phyloP scores from a whole-genome alignment of 2,888 invertebrate species.

The Polymixis lichenea region DNA sequence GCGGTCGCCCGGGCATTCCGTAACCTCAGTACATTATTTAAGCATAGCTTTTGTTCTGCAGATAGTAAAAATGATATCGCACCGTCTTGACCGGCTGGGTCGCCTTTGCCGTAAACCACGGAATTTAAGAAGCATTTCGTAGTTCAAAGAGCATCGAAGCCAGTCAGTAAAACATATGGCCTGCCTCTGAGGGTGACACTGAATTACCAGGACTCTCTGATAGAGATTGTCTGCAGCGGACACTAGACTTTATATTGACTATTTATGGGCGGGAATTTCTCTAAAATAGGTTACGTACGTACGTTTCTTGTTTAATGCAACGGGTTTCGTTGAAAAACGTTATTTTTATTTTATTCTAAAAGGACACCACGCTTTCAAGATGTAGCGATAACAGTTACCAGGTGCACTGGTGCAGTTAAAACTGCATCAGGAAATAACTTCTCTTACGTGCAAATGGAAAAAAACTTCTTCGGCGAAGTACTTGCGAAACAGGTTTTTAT shows the following conservation, averaged over 20 bases:
- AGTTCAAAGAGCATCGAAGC: conserved; percentile 76
- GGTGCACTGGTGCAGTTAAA: conserved; percentile 25
- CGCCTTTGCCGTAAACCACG: conserved; percentile 72
- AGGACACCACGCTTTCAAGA: conserved; percentile 6
- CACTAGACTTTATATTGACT: conserved; percentile 73
- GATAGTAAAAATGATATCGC: conserved; percentile 71
- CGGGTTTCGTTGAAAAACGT: conserved; percentile 22
- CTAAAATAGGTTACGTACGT: conserved; percentile 51
- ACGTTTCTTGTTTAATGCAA: conserved; percentile 49
- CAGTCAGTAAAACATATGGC: conserved; percentile 78
- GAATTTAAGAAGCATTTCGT: conserved; percentile 74
- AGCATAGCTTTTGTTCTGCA: conserved; percentile 56
- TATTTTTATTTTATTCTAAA: conserved; percentile 21
- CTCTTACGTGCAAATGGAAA: conserved; percentile 11
- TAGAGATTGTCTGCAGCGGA: conserved; percentile 73
- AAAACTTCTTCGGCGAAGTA: background rate
- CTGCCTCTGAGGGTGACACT: conserved; percentile 74
- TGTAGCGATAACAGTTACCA: conserved; percentile 6
- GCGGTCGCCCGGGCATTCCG: conserved; percentile 8
- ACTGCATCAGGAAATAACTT: conserved; percentile 17
- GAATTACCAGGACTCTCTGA: conserved; percentile 77
- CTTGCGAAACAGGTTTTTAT: conserved; percentile 9
- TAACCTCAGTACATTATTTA: conserved; percentile 40
- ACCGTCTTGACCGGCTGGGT: conserved; percentile 73
- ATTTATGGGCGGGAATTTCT: conserved; percentile 68